Base-by-base conservation (phyloP, 1,140 invertebrate species). In the Tetraneura akinire region DNA sequence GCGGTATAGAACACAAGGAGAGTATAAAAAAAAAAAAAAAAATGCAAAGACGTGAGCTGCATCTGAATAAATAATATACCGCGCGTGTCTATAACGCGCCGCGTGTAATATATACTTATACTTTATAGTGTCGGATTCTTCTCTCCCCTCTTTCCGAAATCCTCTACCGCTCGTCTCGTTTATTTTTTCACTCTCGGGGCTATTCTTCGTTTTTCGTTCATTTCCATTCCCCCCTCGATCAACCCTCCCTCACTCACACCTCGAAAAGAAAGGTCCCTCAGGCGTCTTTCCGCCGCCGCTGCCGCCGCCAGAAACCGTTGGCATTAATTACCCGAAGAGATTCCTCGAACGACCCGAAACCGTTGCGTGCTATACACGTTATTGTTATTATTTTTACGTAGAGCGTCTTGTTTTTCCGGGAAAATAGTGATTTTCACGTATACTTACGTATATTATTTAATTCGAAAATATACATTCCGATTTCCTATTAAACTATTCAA, bases 21-120 rank as follows among this genome's bases (percentile, higher is more conserved):
- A 37, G 32, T 37, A 37, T 4, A 16, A 42, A 32, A 29, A 29
- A 62, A 29, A 62, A 32, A 51, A 71, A 51, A 47, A 55, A 21
- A 55, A 76, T 55, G 26, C 37, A 45, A 78, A 78, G 74, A 78
- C 74, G 74, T 78, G 74, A 60, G 55, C 53, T 60, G 74, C 51
- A 47, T 78, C 55, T 60, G 74, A 78, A 78, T 78, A 60, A 74
- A 57, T 55, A 74, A 74, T 55, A 60, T 55, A 60, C 55, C 51
- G 55, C 51, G 55, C 55, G 55, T 78, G 32, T 62, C 74, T 62
- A 57, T 62, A 78, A 62, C 74, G 55, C 37, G n/a, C n/a, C n/a
- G n/a, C n/a, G n/a, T n/a, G n/a, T n/a, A n/a, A n/a, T n/a, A n/a
- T n/a, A n/a, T n/a, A n/a, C n/a, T n/a, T n/a, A n/a, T n/a, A n/a